Conservation (phyloP, 2,797 vertebrate species). For the Gobio occitaniae region DNA sequence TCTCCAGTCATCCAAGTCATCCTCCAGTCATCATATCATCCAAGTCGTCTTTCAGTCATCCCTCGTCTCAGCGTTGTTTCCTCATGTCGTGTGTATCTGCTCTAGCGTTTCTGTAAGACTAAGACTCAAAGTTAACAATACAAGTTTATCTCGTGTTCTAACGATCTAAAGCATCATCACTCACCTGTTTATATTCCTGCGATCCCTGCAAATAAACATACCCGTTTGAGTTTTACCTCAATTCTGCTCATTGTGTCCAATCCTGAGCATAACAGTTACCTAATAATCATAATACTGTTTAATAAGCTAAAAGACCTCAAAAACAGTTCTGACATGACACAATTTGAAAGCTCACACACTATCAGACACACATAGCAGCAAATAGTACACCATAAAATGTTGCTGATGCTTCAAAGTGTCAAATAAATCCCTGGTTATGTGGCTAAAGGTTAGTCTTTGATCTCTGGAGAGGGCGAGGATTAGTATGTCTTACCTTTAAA, state of each 20-base stretch:
- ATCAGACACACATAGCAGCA: background rate
- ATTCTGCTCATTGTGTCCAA: background rate
- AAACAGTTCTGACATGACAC: background rate
- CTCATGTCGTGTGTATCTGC: no score
- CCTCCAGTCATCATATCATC: no score
- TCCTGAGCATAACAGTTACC: background rate
- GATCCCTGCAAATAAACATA: background rate
- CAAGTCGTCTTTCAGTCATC: no score
- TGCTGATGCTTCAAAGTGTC: slow-evolving; percentile 80
- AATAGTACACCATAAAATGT: slow-evolving; percentile 66
- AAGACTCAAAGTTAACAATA: no score
- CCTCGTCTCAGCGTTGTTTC: no score
- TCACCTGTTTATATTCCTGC: no score
- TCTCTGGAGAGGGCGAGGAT: slow-evolving; percentile 73
- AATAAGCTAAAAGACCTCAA: background rate
- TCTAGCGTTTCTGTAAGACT: no score
- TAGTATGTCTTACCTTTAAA: slow-evolving; percentile 58
- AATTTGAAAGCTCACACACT: background rate
- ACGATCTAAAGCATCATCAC: background rate
- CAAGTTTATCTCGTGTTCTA: background rate
- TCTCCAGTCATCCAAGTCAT: no score
- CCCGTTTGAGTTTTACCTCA: background rate
- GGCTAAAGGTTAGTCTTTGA: slow-evolving; percentile 75
- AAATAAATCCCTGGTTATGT: slow-evolving; percentile 73
- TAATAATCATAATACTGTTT: background rate